phyloP scores from a whole-genome alignment of 2,888 invertebrate genomes.

The Mayetiola destructor region DNA sequence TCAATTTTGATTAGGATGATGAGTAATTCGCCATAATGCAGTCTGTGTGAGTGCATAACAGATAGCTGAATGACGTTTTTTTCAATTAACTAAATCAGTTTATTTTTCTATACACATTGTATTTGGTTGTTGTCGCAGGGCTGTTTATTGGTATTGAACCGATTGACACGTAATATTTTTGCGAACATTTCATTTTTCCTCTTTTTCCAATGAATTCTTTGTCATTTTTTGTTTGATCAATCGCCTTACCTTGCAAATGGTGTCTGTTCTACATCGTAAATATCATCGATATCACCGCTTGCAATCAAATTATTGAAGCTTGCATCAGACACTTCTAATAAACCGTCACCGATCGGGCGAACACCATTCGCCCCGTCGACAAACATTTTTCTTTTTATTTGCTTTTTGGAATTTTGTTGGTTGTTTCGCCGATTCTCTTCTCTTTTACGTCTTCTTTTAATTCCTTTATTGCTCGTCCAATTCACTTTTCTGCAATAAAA shows the following conservation, averaged over 20 bases:
- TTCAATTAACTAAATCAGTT: constrained; percentile 11
- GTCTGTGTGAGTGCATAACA: no score
- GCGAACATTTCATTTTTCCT: background rate
- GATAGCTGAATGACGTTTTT: constrained; percentile 3
- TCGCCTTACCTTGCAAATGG: constrained; percentile 64
- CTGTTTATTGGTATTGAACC: background rate
- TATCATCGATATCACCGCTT: constrained; percentile 57
- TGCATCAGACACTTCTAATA: constrained; percentile 55
- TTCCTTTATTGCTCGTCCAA: no score
- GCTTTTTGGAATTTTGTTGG: background rate
- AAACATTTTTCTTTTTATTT: constrained; percentile 13
- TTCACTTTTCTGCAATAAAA: background rate
- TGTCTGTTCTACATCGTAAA: constrained; percentile 67
- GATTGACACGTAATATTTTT: no score
- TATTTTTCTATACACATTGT: background rate
- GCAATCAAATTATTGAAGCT: constrained; percentile 52
- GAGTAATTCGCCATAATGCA: no score
- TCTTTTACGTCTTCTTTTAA: no score
- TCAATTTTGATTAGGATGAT: no score
- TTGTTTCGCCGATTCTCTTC: no score
- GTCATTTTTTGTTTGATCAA: background rate
- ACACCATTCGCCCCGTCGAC: constrained; percentile 24
- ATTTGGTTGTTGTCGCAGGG: background rate
- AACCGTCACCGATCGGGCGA: constrained; percentile 46
- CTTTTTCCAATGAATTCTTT: background rate